These are phyloP conservation scores for Ara ararauna DNA, from an alignment of 2,797 vertebrate genomes.

Conservation along the genomic window DNA sequence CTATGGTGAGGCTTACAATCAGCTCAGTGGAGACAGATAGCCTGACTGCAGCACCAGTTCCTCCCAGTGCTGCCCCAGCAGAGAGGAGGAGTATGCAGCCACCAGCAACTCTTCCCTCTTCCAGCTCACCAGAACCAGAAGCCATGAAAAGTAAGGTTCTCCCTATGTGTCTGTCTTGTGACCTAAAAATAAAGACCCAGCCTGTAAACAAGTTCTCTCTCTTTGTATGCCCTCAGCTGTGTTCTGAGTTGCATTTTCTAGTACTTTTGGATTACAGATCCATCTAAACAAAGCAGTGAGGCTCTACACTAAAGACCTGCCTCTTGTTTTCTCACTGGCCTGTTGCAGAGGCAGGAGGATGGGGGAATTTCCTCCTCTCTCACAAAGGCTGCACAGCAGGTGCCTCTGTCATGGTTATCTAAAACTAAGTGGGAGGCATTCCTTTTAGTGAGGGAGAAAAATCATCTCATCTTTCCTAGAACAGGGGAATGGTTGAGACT, in stretches of 20 bases:
- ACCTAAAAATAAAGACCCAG: neutral
- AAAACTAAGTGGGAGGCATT: neutral
- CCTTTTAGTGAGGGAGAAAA: neutral
- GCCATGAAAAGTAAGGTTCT: conserved; percentile 82
- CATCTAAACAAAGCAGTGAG: neutral
- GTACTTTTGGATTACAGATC: neutral
- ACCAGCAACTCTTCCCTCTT: neutral
- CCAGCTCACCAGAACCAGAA: conserved; percentile 80
- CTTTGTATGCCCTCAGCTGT: neutral
- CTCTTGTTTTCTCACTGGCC: neutral
- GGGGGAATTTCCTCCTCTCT: neutral
- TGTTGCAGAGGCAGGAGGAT: neutral
- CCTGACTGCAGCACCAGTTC: conserved; percentile 12
- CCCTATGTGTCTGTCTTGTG: neutral
- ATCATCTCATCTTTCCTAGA: neutral
- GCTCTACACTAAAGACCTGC: neutral
- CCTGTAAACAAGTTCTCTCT: neutral
- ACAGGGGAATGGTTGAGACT: neutral
- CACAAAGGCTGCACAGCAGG: neutral
- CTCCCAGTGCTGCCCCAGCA: conserved; percentile 5
- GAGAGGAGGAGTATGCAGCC: conserved; percentile 66
- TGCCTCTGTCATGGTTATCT: neutral
- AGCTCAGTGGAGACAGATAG: conserved; percentile 70
- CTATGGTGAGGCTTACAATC: conserved; percentile 84
- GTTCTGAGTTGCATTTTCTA: neutral